Evolutionary conservation across 64 coral and sea anemone species (phyloP).

Genomic region (Actinia equina): DNA sequence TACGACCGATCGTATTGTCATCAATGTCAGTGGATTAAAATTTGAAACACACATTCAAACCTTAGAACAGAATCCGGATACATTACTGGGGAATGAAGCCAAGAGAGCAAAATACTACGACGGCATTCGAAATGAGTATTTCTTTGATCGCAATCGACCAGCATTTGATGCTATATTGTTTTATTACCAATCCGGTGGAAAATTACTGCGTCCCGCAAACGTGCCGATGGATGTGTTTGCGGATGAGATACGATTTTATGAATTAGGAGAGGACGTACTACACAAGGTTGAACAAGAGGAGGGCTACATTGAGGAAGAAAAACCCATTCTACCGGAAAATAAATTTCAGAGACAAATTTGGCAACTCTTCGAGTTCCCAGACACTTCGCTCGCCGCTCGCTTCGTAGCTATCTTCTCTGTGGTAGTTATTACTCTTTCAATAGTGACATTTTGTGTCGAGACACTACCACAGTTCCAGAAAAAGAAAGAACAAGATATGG

Average conservation of each 20-base stretch:
- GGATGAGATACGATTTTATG: constrained; percentile 97
- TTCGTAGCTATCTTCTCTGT: constrained; percentile 93
- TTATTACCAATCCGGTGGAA: constrained; percentile 97
- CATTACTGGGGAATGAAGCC: constrained; percentile 64
- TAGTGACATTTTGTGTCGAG: constrained; percentile 97
- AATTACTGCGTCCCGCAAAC: constrained; percentile 82
- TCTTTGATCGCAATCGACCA: constrained; percentile 97
- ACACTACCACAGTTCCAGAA: constrained; percentile 89
- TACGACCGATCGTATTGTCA: constrained; percentile 67
- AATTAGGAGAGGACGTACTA: constrained; percentile 89
- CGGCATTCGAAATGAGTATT: constrained; percentile 78
- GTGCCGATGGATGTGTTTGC: constrained; percentile 99
- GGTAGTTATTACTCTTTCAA: constrained; percentile 82
- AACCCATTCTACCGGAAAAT: constrained; percentile 86
- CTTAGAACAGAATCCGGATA: constrained; percentile 85
- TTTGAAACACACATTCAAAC: constrained; percentile 95
- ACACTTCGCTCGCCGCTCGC: constrained; percentile 79
- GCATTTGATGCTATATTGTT: constrained; percentile 98
- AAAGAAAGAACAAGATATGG: constrained; percentile 12
- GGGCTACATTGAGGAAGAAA: constrained; percentile 96
- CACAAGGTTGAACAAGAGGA: constrained; percentile 96
- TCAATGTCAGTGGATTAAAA: constrained; percentile 95
- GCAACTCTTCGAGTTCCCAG: constrained; percentile 97
- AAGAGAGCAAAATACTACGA: constrained; percentile 90
- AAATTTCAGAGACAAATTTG: constrained; percentile 84